Evolutionary conservation across 2,113 vertebrate genomes (phyloP), one percentile per base, ranked within the genome.

Genomic region (Centropristis striata): DNA sequence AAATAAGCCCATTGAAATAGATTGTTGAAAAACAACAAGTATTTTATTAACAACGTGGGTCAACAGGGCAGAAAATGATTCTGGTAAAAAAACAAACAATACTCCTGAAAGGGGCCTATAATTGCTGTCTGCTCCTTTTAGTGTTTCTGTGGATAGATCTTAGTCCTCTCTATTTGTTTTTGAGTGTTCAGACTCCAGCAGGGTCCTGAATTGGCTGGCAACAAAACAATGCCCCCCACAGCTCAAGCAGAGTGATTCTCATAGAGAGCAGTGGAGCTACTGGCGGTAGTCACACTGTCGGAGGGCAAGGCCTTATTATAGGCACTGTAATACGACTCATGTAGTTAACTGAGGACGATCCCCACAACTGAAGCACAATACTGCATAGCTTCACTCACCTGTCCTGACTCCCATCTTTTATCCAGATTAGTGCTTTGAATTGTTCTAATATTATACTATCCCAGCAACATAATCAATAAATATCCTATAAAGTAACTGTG

Each of bases 101-200:
- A 21, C 54, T 16, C 7, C 12, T 49, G 10, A 49, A 47, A 64
- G 2, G 10, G 20, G 1, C 6, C 18, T 1, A 13, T 39, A 13
- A 42, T 21, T 57, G n/a, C 46, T 61, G 32, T 50, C 16, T 21
- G 5, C 18, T 20, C 10, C 20, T 8, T 25, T 8, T 5, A 36
- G 15, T 54, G 8, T 54, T 69, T 72, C 27, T 49, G 5, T 28
- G 20, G 18, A 36, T 15, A 13, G 21, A 15, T 37, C 53, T 57
- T 44, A 12, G 20, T 28, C 39, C 6, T 13, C 53, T 37, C 21
- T 53, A 27, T 87, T 55, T 53, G 46, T 25, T 67, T 64, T 71
- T 74, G 46, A 65, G 18, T 55, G 67, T 81, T 80, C 37, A 49
- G 54, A 55, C 70, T 83, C 81, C 76, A 78, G 76, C 81, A 71